phyloP scores from a whole-genome alignment of 2,888 invertebrate genomes.

The Zhengitettix transpicula region DNA sequence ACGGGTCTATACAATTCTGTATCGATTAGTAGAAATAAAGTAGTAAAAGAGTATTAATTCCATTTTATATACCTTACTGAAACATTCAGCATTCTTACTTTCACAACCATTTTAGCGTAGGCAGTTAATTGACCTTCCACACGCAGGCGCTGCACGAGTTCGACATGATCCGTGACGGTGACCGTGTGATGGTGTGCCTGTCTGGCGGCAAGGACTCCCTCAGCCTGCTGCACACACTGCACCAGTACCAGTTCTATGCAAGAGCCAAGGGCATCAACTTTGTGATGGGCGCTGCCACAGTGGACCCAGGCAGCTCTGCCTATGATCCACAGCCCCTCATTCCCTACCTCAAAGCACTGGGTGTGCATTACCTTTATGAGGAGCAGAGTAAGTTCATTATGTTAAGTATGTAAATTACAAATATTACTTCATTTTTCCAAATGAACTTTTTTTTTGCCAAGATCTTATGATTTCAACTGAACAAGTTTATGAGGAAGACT shows the following conservation, averaged over 20 bases:
- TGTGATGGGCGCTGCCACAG: slow-evolving; percentile 49
- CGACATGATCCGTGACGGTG: slow-evolving; percentile 68
- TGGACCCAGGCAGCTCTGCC: slow-evolving; percentile 46
- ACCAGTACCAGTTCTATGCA: slow-evolving; percentile 68
- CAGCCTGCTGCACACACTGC: slow-evolving; percentile 65
- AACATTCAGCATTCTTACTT: too few species aligned
- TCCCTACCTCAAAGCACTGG: slow-evolving; percentile 54
- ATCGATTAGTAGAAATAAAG: too few species aligned
- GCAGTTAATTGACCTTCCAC: too few species aligned
- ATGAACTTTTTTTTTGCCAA: background rate
- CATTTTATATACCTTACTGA: too few species aligned
- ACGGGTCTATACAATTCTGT: too few species aligned
- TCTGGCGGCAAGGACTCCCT: slow-evolving; percentile 73
- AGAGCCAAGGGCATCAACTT: slow-evolving; percentile 59
- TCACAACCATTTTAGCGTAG: too few species aligned
- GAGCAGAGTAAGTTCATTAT: slow-evolving; percentile 22
- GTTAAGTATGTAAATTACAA: background rate
- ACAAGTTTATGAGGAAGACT: too few species aligned
- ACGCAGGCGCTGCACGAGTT: slow-evolving; percentile 59
- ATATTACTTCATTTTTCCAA: background rate
- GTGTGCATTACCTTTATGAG: slow-evolving; percentile 61
- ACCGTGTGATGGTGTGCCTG: slow-evolving; percentile 67
- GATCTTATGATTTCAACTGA: background rate
- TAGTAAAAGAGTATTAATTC: too few species aligned
- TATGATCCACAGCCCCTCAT: slow-evolving; percentile 48